Conservation (phyloP, 2,888 invertebrate genomes). For the Dasypolia templi region DNA sequence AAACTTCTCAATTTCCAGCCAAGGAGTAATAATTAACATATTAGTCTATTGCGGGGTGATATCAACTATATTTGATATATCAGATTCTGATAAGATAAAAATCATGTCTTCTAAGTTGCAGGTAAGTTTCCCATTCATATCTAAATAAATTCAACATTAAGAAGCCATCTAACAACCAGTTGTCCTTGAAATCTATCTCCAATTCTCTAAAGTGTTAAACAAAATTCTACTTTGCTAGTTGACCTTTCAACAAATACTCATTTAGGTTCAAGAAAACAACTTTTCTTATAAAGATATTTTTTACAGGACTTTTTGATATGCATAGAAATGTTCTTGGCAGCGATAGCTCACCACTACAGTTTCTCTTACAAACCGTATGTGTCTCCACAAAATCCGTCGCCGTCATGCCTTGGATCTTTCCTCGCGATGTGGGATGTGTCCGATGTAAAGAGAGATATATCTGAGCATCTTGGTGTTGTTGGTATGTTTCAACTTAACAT, state of each 20-base stretch:
- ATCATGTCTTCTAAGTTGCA: conserved; percentile 95
- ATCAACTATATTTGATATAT: conserved; percentile 93
- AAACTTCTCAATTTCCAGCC: conserved; percentile 90
- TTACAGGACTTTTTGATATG: conserved; percentile 98
- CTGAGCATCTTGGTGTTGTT: conserved; percentile 97
- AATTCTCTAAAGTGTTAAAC: not conserved
- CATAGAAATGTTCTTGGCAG: conserved; percentile 99
- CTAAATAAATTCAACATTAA: conserved; percentile 31
- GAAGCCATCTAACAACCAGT: conserved; percentile 4
- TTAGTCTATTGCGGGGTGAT: conserved; percentile 96
- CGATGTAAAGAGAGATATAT: conserved; percentile 97
- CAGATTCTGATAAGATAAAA: conserved; percentile 92
- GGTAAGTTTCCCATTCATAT: conserved; percentile 83
- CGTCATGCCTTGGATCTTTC: conserved; percentile 94
- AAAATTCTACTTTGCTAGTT: conserved; percentile 4
- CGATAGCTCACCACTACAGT: conserved; percentile 98
- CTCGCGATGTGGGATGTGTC: conserved; percentile 99
- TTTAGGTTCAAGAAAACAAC: not conserved
- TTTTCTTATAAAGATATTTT: not conserved
- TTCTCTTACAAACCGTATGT: conserved; percentile 97
- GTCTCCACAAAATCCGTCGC: conserved; percentile 88
- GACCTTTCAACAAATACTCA: not conserved
- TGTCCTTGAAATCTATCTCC: conserved; percentile 38
- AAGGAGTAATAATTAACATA: conserved; percentile 96
- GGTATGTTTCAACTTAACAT: conserved; percentile 85